Evolutionary conservation across 2,113 vertebrate species (phyloP).

Genomic region (Spea bombifrons): DNA sequence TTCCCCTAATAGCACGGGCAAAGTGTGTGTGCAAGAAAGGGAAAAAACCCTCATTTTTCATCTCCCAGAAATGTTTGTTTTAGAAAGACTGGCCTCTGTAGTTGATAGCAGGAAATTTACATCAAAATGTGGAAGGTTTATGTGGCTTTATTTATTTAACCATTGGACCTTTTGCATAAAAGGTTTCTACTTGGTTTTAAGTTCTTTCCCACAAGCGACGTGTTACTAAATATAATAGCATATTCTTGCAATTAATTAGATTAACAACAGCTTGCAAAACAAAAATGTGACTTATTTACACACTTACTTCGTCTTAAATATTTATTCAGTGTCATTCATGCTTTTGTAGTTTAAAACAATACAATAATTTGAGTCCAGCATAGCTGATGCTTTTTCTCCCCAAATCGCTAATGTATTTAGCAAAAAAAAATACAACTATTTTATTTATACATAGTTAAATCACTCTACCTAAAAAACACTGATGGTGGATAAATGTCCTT

Average conservation of each 20-base stretch:
- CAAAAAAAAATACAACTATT: not conserved
- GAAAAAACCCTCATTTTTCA: constrained; percentile 34
- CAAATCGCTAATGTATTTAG: too few species aligned
- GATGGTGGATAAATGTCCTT: too few species aligned
- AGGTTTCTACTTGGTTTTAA: constrained; percentile 40
- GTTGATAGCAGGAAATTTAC: constrained; percentile 46
- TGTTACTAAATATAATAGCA: constrained; percentile 46
- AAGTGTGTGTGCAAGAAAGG: not conserved
- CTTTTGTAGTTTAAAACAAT: not conserved
- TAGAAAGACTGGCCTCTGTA: constrained; percentile 34
- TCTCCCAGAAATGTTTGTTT: constrained; percentile 41
- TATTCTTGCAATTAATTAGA: constrained; percentile 39
- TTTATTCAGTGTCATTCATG: constrained; percentile 10
- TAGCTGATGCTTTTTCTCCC: not conserved
- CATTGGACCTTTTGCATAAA: constrained; percentile 48
- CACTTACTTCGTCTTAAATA: constrained; percentile 13
- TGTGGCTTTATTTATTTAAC: constrained; percentile 49
- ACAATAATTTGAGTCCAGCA: constrained; percentile 2
- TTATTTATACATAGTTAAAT: not conserved
- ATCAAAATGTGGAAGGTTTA: constrained; percentile 43
- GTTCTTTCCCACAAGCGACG: constrained; percentile 41
- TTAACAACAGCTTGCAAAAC: constrained; percentile 15
- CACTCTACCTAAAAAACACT: too few species aligned
- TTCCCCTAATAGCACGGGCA: too few species aligned
- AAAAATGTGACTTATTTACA: constrained; percentile 15